Conservation (phyloP, 2,113 vertebrate genomes). For the Semnornis frantzii region DNA sequence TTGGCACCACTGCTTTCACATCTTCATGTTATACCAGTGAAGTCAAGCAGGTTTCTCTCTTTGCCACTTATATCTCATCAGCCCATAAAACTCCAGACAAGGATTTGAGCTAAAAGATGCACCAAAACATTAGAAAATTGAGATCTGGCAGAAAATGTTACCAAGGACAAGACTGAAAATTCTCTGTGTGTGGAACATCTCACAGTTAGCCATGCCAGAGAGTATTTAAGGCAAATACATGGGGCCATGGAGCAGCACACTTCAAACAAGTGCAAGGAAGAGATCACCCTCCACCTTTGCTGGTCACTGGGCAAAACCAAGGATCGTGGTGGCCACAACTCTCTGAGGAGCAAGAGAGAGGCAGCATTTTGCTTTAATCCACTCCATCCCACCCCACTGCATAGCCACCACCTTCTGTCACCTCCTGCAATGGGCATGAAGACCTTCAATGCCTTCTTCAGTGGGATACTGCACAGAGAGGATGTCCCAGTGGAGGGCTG, state of each 20-base stretch:
- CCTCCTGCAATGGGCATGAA: neutral
- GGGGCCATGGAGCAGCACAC: neutral
- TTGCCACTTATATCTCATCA: neutral
- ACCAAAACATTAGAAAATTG: neutral
- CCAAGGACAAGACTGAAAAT: neutral
- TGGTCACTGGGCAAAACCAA: neutral
- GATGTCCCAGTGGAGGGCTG: neutral
- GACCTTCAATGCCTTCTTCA: too few relatives aligned
- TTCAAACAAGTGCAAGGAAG: too few relatives aligned
- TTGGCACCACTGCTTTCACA: neutral
- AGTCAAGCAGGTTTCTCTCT: neutral
- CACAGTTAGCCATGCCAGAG: too few relatives aligned
- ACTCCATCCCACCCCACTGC: neutral
- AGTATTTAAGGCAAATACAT: too few relatives aligned
- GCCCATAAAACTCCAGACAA: neutral
- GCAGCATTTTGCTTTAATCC: neutral
- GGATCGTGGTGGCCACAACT: neutral
- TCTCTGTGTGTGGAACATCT: fast-evolving
- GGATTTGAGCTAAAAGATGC: neutral
- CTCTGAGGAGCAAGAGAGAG: neutral
- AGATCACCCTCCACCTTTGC: neutral
- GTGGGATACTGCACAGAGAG: neutral
- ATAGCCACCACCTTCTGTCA: neutral
- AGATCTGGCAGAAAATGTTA: neutral
- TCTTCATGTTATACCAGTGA: neutral